These are phyloP conservation scores for Heliothis peltigera DNA, from an alignment of 2,888 invertebrate genomes.

Conservation along the genomic window DNA sequence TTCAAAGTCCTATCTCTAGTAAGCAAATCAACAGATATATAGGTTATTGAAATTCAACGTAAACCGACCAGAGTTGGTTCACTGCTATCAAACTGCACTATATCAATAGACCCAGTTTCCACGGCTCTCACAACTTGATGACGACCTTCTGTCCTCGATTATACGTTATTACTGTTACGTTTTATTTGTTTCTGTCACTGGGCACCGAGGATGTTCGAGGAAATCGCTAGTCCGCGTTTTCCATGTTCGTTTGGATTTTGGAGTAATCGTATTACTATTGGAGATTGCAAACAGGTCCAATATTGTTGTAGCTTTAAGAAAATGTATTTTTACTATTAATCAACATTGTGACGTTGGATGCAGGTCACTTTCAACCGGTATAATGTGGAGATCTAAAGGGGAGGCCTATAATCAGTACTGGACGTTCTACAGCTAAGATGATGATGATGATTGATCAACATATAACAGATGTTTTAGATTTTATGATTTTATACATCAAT, in stretches of 20 bases:
- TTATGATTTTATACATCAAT: too few species aligned
- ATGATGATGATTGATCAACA: too few species aligned
- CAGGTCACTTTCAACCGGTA: too few species aligned
- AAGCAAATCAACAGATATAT: too few species aligned
- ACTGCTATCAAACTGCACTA: slow-evolving; percentile 20
- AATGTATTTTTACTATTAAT: too few species aligned
- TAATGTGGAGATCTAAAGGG: too few species aligned
- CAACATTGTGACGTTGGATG: too few species aligned
- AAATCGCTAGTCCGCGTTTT: slow-evolving; percentile 31
- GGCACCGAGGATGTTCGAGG: slow-evolving; percentile 19
- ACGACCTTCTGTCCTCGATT: slow-evolving; percentile 60
- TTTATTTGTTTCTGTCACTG: slow-evolving; percentile 46
- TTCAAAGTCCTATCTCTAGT: background rate
- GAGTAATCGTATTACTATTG: slow-evolving; percentile 2
- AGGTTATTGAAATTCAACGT: too few species aligned
- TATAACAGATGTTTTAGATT: too few species aligned
- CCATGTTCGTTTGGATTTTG: slow-evolving; percentile 4
- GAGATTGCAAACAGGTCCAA: background rate
- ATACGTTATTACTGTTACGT: slow-evolving; percentile 58
- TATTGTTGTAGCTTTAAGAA: too few species aligned
- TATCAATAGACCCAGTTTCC: slow-evolving; percentile 31
- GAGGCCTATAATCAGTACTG: too few species aligned
- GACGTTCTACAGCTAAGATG: too few species aligned
- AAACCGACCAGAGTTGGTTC: slow-evolving; percentile 7
- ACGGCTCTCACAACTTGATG: slow-evolving; percentile 59